A percentile compares a stretch with the other conserved stretches of the same genome.
Evolutionary conservation across 2,113 vertebrate species (phyloP).

Genomic region (Bubo blakistoni): DNA sequence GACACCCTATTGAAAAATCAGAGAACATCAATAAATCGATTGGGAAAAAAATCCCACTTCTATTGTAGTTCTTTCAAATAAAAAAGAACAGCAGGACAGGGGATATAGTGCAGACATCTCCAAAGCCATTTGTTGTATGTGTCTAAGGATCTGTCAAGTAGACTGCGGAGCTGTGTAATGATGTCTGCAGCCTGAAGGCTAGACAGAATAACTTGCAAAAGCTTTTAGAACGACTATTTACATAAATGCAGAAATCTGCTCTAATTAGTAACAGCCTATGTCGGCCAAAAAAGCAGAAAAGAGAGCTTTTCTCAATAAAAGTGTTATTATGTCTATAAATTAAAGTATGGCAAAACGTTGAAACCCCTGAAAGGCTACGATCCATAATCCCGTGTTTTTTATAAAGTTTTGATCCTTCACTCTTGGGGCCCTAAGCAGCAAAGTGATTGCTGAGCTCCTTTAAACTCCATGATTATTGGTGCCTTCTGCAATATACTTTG

Average conservation of each 20-base stretch:
- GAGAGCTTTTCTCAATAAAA: background rate
- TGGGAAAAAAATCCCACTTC: background rate
- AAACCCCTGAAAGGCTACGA: background rate
- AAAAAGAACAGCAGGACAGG: background rate
- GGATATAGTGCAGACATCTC: background rate
- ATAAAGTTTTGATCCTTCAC: background rate
- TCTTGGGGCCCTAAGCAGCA: background rate
- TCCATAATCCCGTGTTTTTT: background rate
- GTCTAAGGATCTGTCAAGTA: background rate
- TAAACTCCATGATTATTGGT: background rate
- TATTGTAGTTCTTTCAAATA: background rate
- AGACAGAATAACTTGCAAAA: background rate
- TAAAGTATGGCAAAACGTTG: background rate
- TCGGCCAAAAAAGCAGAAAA: background rate
- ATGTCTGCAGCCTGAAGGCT: background rate
- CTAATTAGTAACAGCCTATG: background rate
- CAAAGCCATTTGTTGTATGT: background rate
- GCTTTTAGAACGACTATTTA: background rate
- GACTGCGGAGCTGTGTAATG: background rate
- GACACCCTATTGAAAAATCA: background rate
- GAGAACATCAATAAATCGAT: background rate
- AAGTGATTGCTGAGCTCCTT: background rate
- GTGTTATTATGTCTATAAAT: background rate
- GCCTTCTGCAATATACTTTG: background rate
- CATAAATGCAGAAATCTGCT: background rate